Evolutionary conservation across 2,113 vertebrate genomes (phyloP).

Genomic region (Nycticorax nycticorax): DNA sequence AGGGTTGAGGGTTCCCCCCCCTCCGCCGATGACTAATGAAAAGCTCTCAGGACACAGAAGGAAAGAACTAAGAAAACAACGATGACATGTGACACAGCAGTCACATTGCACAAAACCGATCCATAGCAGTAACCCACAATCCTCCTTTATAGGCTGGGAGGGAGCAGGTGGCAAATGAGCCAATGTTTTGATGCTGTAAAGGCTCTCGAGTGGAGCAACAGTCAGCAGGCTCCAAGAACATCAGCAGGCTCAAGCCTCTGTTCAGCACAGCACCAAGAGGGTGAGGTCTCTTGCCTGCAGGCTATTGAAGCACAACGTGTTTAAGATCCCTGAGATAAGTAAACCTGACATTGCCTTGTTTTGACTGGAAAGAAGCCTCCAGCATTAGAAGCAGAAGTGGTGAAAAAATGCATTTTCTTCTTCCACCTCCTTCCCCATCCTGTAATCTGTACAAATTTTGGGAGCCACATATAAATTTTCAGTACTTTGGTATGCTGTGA

Average conservation of each 20-base stretch:
- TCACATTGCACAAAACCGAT: not conserved
- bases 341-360: not conserved
- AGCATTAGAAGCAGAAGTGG: not conserved
- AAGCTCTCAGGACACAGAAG: not conserved
- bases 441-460: not conserved
- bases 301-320: not conserved
- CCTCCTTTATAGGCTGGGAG: not conserved
- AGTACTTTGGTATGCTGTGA: not conserved
- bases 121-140: not conserved
- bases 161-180: conserved; percentile 35
- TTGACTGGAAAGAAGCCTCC: conserved; percentile 23
- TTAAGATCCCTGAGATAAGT: conserved; percentile 14
- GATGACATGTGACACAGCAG: not conserved
- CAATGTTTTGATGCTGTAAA: conserved; percentile 20
- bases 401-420: not conserved
- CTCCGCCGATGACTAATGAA: not conserved
- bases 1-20: not conserved
- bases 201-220: not conserved
- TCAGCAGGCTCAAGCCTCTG: not conserved
- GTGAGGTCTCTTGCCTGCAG: conserved; percentile 8
- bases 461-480: not conserved
- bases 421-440: not conserved
- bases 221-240: not conserved
- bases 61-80: not conserved
- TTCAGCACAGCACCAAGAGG: not conserved